Base-by-base conservation (phyloP, 1,140 invertebrate genomes). In the Acromyrmex echinatior region DNA sequence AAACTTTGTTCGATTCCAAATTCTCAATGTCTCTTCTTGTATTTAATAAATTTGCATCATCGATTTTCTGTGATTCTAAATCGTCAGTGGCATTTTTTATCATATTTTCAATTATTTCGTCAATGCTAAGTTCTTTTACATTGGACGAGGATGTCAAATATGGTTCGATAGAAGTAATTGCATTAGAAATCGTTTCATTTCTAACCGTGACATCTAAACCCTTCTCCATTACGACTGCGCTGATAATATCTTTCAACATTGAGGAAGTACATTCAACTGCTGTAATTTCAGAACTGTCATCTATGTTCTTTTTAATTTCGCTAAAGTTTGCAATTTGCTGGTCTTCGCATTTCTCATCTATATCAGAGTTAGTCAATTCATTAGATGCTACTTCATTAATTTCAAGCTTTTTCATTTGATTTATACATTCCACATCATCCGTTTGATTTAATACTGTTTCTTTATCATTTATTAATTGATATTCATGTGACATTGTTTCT, bases 101-200 rank as follows among this genome's bases (percentile, higher is more conserved):
- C 90, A 91, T 89, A 62, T 31, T 89, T 7, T 71, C 39, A 60
- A 91, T 45, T 80, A 91, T 91, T 31, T 91, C 90, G 21, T 91
- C 90, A 35, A 91, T 35, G 39, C 53, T 91, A 76, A 91, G 87
- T 79, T 91, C 90, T 12, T 35, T 51, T 45, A 35, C 5, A 45
- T 1, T 3, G 16, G 66, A 25, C 5, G 31, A 56, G 10, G 5
- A 49, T n/a, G 21, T 45, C 0, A 10, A 45, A 70, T 0, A 18
- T 21, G 49, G 14, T 56, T 14, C 16, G 4, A 35, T 18, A 6
- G 73, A 21, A 16, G 49, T 58, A 70, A 21, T 49, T 31, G 31
- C 16, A 18, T 10, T 28, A 60, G 73, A n/a, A 49, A 31, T 49
- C 5, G 6, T 66, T 49, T 79, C 16, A 31, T 45, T 39, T 10